These are phyloP conservation scores for Zosterops hypoxanthus DNA, from an alignment of 2,113 vertebrate genomes.

Conservation along the genomic window DNA sequence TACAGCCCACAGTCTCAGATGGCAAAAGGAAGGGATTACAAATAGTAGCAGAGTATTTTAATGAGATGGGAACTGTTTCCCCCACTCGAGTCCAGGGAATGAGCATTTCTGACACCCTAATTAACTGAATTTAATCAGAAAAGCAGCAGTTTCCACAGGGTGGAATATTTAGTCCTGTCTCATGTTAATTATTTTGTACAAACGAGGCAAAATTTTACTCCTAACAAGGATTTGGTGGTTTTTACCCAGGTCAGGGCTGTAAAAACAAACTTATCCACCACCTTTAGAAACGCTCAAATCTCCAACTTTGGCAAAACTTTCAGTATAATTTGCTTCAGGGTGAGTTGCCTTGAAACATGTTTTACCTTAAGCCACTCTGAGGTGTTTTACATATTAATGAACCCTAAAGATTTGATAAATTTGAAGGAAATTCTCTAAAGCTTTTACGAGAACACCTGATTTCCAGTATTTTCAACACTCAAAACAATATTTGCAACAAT, in stretches of 20 bases:
- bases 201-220: not conserved
- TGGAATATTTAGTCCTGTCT: not conserved
- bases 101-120: not conserved
- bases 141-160: not conserved
- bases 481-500: not conserved
- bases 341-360: not conserved
- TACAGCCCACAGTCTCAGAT: not conserved
- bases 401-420: not conserved
- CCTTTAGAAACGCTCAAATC: not conserved
- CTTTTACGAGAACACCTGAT: not conserved
- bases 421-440: not conserved
- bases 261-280: not conserved
- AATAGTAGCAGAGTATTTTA: not conserved
- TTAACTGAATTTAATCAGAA: not conserved
- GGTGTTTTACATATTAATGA: not conserved
- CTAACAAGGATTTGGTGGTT: not conserved
- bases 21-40: not conserved
- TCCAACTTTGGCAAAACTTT: not conserved
- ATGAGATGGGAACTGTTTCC: not conserved
- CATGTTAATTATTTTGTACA: not conserved
- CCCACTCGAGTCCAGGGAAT: not conserved
- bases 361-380: not conserved
- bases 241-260: not conserved
- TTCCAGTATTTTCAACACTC: not conserved
- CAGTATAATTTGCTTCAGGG: not conserved